Percentiles rank a stretch among this genome's conserved stretches.
Conservation (phyloP, 2,113 vertebrate species). For the Clarias gariepinus region DNA sequence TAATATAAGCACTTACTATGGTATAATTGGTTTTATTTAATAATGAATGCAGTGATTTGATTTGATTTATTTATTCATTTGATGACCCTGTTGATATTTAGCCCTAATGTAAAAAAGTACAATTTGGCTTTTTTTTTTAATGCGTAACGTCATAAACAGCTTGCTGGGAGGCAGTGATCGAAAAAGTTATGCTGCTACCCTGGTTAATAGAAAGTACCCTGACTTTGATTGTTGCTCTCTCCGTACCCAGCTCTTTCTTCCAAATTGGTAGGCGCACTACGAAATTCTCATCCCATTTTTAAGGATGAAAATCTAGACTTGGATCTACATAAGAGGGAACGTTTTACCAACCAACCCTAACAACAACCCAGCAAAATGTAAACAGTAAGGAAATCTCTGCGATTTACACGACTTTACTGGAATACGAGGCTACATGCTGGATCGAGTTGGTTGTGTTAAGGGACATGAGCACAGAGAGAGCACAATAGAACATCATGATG, state of each 20-base stretch:
- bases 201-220: slow-evolving; percentile 33
- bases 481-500: background rate
- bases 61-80: background rate
- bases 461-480: slow-evolving; percentile 21
- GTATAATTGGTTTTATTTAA: background rate
- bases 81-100: slow-evolving; percentile 1
- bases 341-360: background rate
- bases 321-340: background rate
- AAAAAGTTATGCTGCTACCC: slow-evolving; percentile 7
- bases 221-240: slow-evolving; percentile 9
- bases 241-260: background rate
- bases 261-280: background rate
- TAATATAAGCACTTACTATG: background rate
- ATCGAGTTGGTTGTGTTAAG: background rate
- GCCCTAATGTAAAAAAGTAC: background rate
- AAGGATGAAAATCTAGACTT: background rate
- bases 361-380: background rate
- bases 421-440: background rate
- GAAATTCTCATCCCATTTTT: background rate
- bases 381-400: background rate
- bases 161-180: background rate
- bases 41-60: background rate
- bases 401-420: background rate
- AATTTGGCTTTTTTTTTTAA: background rate
- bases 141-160: too few species aligned